phyloP scores from a whole-genome alignment of 2,888 invertebrate species.

The Polyommatus icarus region DNA sequence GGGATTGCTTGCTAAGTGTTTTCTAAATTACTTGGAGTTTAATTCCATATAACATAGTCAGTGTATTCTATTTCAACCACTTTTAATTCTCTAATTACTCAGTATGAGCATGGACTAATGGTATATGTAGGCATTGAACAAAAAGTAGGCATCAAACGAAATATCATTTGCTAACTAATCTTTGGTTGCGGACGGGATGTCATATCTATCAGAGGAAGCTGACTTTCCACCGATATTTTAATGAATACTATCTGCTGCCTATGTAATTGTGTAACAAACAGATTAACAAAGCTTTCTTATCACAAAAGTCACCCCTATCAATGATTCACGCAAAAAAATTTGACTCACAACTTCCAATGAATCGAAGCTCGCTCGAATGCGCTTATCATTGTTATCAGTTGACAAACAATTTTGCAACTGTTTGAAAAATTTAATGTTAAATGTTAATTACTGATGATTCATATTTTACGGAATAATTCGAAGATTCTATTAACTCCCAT shows the following conservation, averaged over 20 bases:
- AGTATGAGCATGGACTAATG: too few relatives aligned
- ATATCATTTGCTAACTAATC: slow-evolving; percentile 45
- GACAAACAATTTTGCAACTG: neutral
- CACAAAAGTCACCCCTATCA: slow-evolving; percentile 34
- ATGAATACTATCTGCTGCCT: slow-evolving; percentile 59
- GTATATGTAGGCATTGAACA: too few relatives aligned
- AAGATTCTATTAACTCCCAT: too few relatives aligned
- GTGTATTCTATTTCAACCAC: too few relatives aligned
- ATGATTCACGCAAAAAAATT: slow-evolving; percentile 34
- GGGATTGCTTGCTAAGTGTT: too few relatives aligned
- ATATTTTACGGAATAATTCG: too few relatives aligned
- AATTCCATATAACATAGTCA: too few relatives aligned
- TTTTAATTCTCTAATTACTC: too few relatives aligned
- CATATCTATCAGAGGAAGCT: slow-evolving; percentile 63
- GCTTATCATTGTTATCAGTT: neutral
- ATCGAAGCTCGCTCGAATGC: neutral
- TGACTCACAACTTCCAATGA: slow-evolving; percentile 15
- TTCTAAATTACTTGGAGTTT: too few relatives aligned
- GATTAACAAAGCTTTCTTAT: slow-evolving; percentile 52
- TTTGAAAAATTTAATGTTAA: neutral
- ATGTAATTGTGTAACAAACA: slow-evolving; percentile 54
- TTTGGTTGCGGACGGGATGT: slow-evolving; percentile 62
- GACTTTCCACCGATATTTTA: slow-evolving; percentile 60
- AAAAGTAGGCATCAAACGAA: neutral
- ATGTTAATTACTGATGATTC: neutral